Evolutionary conservation across 23 tunicate species (phyloP), one percentile per base, ranked within the genome.

Genomic region (Ascidia mentula): DNA sequence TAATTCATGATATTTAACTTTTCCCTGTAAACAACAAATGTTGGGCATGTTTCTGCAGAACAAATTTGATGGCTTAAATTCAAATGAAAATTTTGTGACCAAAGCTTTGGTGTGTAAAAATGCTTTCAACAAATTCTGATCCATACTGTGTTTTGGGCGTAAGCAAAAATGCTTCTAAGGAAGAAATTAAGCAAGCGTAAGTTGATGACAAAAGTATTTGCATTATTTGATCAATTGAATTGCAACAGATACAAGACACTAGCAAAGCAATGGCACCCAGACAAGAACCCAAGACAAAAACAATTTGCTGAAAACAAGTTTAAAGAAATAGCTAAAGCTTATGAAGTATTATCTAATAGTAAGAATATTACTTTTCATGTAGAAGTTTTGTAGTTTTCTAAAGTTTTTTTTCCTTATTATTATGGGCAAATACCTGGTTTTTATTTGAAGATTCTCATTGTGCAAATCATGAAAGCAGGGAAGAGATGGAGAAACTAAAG

Each of bases 191-290:
- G 60, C 83, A 72, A 82, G 93, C 93, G 93, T 88, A 77, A 88
- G 87, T 88, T 38, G 15, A 69, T 69, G 28, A 18, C 15, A 20
- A 13, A 26, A 24, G 74, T 18, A 69, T 42, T 42, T 42, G 15
- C 12, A 15, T 42, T 9, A 42, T 42, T 42, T 42, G 53, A 15
- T 42, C 15, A 42, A 15, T 12, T 42, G 53, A 9, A 42, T 42
- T 42, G 53, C 53, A 42, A 15, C 40, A 85, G 90, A 59, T 88
- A 88, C 80, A 88, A 88, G 65, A 45, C 78, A 38, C 5, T 88
- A 32, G 93, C 93, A 53, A 82, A 59, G 80, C 70, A 82, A 78
- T 88, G 93, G 93, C 93, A 88, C 59, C 93, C 93, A 18, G 93
- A 88, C 45, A 88, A 88, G 72, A 82, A 88, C 79, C 87, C 81